These are phyloP conservation scores for Ceyx margarethae DNA, from an alignment of 2,113 vertebrate species.

Conservation along the genomic window DNA sequence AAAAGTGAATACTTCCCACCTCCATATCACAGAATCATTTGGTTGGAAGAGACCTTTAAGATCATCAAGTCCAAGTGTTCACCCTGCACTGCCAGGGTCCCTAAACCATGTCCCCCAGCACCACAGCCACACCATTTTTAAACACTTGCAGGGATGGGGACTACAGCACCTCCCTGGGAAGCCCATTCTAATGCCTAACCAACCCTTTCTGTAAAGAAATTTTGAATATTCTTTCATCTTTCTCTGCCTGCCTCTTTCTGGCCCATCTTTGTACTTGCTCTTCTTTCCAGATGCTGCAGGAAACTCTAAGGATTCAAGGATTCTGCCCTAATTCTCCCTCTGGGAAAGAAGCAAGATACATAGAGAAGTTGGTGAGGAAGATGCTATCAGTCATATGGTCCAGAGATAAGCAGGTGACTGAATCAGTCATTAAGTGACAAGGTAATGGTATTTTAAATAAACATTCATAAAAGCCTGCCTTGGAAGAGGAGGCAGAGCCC, in stretches of 20 bases:
- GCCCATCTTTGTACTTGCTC: conserved; percentile 22
- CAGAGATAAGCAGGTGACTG: conserved; percentile 18
- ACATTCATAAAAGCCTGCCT: conserved; percentile 25
- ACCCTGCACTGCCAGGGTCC: too few relatives aligned
- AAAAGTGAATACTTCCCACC: background rate
- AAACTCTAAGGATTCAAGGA: conserved; percentile 3
- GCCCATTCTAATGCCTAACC: too few relatives aligned
- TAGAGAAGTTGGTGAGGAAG: background rate
- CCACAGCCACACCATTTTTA: too few relatives aligned
- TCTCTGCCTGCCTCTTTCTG: conserved; percentile 28
- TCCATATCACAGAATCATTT: background rate
- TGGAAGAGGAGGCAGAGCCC: background rate
- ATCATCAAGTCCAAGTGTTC: too few relatives aligned
- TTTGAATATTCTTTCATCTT: conserved; percentile 37
- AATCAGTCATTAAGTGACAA: conserved; percentile 28
- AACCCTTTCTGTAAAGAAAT: too few relatives aligned
- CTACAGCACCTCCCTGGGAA: too few relatives aligned
- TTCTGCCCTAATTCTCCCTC: background rate
- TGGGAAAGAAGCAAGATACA: background rate
- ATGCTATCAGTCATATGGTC: background rate
- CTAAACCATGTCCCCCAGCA: too few relatives aligned
- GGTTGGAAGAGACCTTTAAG: too few relatives aligned
- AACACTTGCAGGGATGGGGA: too few relatives aligned
- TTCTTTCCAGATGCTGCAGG: conserved; percentile 22
- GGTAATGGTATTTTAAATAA: background rate